A percentile compares a stretch with the other conserved stretches of the same genome.
Conservation (phyloP, 2,113 vertebrate species). For the Ceyx cyanopectus region DNA sequence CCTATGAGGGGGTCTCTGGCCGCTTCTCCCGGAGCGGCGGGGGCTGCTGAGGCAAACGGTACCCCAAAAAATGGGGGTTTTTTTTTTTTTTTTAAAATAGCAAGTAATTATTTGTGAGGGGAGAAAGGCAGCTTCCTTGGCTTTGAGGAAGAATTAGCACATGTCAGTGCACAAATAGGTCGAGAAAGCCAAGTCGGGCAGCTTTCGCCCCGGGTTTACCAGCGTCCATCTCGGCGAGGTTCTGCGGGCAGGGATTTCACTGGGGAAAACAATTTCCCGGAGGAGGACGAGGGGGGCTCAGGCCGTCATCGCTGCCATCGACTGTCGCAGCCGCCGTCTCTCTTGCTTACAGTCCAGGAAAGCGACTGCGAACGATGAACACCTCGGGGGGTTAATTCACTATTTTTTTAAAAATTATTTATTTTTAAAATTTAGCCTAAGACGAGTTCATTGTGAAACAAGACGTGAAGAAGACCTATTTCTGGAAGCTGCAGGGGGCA, state of each 20-base stretch:
- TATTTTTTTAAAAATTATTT: fast-evolving
- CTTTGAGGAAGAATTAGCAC: slow-evolving; percentile 50
- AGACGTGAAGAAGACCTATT: background rate
- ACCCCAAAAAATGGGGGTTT: fast-evolving
- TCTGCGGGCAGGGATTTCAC: background rate
- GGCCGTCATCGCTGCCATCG: background rate
- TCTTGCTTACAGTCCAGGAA: background rate
- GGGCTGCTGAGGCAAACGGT: background rate
- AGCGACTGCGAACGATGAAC: fast-evolving
- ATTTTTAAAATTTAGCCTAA: background rate
- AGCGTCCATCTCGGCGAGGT: background rate
- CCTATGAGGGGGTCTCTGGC: background rate
- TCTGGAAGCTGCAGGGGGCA: background rate
- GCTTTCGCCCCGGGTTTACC: background rate
- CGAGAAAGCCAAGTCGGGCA: slow-evolving; percentile 24
- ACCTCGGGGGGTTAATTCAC: background rate
- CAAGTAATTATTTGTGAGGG: background rate
- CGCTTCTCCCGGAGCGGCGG: background rate
- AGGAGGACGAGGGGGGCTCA: background rate
- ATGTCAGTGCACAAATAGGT: slow-evolving; percentile 76
- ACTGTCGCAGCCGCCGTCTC: background rate
- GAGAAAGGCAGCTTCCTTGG: background rate
- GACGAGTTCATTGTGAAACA: background rate
- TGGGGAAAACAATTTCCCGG: background rate
- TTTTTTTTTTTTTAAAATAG: background rate